A percentile compares a stretch with the other conserved stretches of the same genome.
These are phyloP conservation scores for Xylocopa sonorina DNA, from an alignment of 1,140 invertebrate genomes.

Conservation along the genomic window DNA sequence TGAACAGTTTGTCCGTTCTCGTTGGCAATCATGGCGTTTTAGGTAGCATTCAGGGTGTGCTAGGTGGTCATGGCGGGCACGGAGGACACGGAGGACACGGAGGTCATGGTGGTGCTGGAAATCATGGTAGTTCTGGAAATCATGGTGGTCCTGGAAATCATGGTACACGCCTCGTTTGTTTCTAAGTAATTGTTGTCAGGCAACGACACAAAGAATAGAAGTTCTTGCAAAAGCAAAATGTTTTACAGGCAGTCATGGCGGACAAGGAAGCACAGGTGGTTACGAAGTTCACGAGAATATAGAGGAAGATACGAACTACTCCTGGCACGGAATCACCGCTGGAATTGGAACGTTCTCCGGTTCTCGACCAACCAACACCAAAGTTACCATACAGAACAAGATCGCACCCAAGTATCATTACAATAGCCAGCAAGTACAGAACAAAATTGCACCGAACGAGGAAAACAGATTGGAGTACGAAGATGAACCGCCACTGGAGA, in stretches of 20 bases:
- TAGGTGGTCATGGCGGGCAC: slow-evolving; percentile 31
- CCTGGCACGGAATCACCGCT: slow-evolving; percentile 59
- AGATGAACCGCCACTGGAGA: slow-evolving; percentile 43
- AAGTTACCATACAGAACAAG: slow-evolving; percentile 64
- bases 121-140: slow-evolving; percentile 17
- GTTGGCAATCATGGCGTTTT: slow-evolving; percentile 57
- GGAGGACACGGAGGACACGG: slow-evolving; percentile 32
- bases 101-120: slow-evolving; percentile 39
- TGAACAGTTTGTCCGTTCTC: slow-evolving; percentile 60
- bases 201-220: no score
- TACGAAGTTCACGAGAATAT: slow-evolving; percentile 70
- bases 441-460: slow-evolving; percentile 33
- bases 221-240: background rate
- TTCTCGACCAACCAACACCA: slow-evolving; percentile 5
- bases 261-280: background rate
- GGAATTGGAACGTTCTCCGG: slow-evolving; percentile 45
- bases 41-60: slow-evolving; percentile 28
- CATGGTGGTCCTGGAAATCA: slow-evolving; percentile 45
- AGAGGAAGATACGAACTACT: slow-evolving; percentile 60
- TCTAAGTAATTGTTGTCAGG: background rate
- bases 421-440: background rate
- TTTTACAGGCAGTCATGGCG: slow-evolving; percentile 30
- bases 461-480: background rate
- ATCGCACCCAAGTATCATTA: slow-evolving; percentile 55
- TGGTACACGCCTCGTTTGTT: slow-evolving; percentile 4